These are phyloP conservation scores for Cynoglossus semilaevis DNA, from an alignment of 2,113 vertebrate species.

Conservation along the genomic window DNA sequence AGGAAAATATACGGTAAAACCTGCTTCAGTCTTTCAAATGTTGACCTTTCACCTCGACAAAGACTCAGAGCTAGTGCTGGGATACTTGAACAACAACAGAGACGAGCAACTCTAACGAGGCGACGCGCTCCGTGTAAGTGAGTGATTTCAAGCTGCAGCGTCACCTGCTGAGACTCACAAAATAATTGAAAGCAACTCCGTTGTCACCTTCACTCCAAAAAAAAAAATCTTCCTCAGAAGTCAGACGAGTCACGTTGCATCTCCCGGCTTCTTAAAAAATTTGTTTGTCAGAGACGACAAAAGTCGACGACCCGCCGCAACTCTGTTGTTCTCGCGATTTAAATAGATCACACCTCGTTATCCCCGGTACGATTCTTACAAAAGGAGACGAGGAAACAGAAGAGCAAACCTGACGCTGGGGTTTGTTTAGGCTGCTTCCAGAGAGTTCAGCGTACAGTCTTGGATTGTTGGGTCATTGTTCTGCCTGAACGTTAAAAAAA, in stretches of 20 bases:
- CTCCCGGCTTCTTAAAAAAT: slow-evolving; percentile 3
- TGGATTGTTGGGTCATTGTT: slow-evolving; percentile 6
- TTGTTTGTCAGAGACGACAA: slow-evolving; percentile 8
- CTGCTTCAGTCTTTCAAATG: too few relatives aligned
- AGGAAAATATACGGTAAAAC: too few relatives aligned
- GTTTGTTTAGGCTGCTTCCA: slow-evolving; percentile 42
- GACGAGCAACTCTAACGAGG: too few relatives aligned
- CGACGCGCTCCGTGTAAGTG: too few relatives aligned
- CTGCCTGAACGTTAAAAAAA: neutral
- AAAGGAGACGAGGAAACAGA: slow-evolving; percentile 34
- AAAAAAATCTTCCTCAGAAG: neutral
- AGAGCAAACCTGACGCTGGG: slow-evolving; percentile 30
- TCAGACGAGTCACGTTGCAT: neutral
- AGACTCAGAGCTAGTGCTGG: too few relatives aligned
- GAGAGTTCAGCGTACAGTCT: slow-evolving; percentile 34
- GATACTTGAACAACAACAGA: too few relatives aligned
- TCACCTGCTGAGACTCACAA: neutral
- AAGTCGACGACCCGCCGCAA: neutral
- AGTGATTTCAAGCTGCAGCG: too few relatives aligned
- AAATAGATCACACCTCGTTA: slow-evolving; percentile 72
- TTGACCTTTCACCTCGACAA: too few relatives aligned
- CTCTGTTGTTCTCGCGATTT: slow-evolving; percentile 38
- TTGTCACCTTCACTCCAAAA: slow-evolving; percentile 21
- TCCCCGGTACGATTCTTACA: slow-evolving; percentile 62
- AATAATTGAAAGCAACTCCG: neutral